A percentile compares a stretch with the other conserved stretches of the same genome.
Conservation (phyloP, 2,888 invertebrate species). For the Operophtera brumata region DNA sequence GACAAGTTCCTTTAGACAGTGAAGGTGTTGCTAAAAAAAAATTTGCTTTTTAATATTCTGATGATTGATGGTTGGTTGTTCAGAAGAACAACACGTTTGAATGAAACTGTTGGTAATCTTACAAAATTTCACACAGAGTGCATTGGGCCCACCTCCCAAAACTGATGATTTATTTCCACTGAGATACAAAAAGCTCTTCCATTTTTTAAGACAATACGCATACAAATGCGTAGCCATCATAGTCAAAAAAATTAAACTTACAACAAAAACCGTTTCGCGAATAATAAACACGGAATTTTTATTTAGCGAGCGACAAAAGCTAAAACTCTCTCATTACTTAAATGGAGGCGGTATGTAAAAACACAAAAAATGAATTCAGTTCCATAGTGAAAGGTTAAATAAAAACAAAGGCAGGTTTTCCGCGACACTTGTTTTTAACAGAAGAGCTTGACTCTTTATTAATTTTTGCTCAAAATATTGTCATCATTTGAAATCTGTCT, state of each 20-base stretch:
- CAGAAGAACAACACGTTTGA: background rate
- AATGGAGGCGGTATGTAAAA: constrained; percentile 36
- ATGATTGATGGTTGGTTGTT: background rate
- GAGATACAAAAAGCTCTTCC: constrained; percentile 1
- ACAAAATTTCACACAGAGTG: background rate
- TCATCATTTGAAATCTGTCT: background rate
- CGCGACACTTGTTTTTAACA: constrained; percentile 40
- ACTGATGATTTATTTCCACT: background rate
- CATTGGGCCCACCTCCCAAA: constrained; percentile 17
- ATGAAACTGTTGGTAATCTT: background rate
- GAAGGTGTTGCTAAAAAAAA: background rate
- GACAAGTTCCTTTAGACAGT: too few relatives aligned
- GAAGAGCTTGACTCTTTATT: constrained; percentile 25
- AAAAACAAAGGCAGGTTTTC: constrained; percentile 32
- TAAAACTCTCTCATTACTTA: constrained; percentile 41
- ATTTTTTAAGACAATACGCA: constrained; percentile 7
- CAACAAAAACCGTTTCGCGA: constrained; percentile 22
- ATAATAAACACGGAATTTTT: constrained; percentile 25
- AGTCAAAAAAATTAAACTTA: constrained; percentile 13
- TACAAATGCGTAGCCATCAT: background rate
- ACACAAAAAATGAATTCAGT: constrained; percentile 29
- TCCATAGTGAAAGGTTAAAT: constrained; percentile 25
- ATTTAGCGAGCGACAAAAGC: constrained; percentile 37
- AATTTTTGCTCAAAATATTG: constrained; percentile 23
- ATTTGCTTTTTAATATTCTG: background rate